A percentile compares a stretch with the other conserved stretches of the same genome.
Conservation (phyloP, 2,888 invertebrate genomes). For the Thymelicus acteon region DNA sequence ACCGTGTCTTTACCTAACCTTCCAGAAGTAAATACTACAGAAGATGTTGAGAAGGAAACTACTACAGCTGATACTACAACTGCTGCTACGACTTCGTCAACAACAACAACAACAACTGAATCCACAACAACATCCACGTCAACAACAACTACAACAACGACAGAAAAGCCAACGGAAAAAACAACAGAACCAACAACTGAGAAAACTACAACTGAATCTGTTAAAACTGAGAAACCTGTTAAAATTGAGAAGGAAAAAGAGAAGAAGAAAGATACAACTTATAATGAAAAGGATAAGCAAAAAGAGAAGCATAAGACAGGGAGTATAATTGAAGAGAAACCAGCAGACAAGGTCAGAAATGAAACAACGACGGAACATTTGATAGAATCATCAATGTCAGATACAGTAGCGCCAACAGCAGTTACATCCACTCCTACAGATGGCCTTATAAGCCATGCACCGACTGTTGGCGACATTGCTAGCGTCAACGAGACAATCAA, state of each 20-base stretch:
- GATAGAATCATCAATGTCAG: slow-evolving; percentile 65
- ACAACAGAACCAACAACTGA: slow-evolving; percentile 46
- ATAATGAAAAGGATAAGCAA: slow-evolving; percentile 62
- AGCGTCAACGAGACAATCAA: slow-evolving; percentile 52
- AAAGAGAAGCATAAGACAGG: slow-evolving; percentile 54
- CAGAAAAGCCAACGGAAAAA: slow-evolving; percentile 50
- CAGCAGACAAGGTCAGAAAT: slow-evolving; percentile 55
- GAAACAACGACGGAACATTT: slow-evolving; percentile 61
- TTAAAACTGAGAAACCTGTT: slow-evolving; percentile 54
- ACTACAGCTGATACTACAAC: slow-evolving; percentile 55
- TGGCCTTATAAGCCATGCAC: slow-evolving; percentile 58
- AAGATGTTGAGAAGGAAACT: slow-evolving; percentile 56
- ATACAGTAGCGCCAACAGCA: slow-evolving; percentile 46
- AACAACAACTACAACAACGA: slow-evolving; percentile 44
- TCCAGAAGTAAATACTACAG: slow-evolving; percentile 56
- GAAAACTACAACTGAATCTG: slow-evolving; percentile 50
- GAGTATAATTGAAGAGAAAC: slow-evolving; percentile 44
- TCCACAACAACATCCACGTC: slow-evolving; percentile 47
- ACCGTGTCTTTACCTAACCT: slow-evolving; percentile 49
- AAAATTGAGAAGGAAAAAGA: slow-evolving; percentile 61
- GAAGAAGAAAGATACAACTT: slow-evolving; percentile 66
- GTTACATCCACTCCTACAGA: slow-evolving; percentile 70
- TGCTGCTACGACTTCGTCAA: slow-evolving; percentile 47
- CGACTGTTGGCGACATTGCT: slow-evolving; percentile 49
- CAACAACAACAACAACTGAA: slow-evolving; percentile 54